Evolutionary conservation across 2,888 invertebrate species (phyloP), one percentile per base, ranked within the genome.

Genomic region (Stenodera caucasica): DNA sequence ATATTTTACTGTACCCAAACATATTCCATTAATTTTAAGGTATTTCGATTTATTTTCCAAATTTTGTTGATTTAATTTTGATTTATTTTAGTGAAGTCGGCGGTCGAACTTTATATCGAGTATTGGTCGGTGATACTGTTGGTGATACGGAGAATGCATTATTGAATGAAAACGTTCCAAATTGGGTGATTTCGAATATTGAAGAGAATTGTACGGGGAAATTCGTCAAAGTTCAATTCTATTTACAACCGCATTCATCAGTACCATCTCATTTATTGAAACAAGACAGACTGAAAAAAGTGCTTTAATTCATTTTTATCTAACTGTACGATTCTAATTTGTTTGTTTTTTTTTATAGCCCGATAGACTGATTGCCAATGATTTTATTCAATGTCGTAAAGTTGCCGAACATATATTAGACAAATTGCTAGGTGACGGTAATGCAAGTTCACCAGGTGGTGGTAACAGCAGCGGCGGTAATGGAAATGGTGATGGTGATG

Each of bases 381-480:
- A 99, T 82, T 98, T 99, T 82, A 94, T 99, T 72, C 98, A 97
- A 81, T 95, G 98, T 73, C 89, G 98, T 35, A 99, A 99, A 83
- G 98, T 99, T 0, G 96, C 98, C 18, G 99, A 99, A 77, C 98
- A 99, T 77, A 97, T 99, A 9, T 90, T 96, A 57, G 98, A 98
- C 78, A 99, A 98, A 82, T 91, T 98, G 45, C 85, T 98, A 11
- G 86, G 86, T 23, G 77, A 77, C 59, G 90, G 90, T 26, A 63
- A 63, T 33, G 91, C 91, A 15, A 89, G 89, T 32, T 88, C 88
- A 12, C 88, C 89, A 14, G 86, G 87, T 56, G 85, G 8, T 40
- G 40, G 40, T 0, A 88, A 89, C 2, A 91, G 91, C 18, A 89
- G 90, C 45, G 88, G 89, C 8, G 88, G 89, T 8, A 89, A 90